These are phyloP conservation scores for Trichacis sp. DNA, from an alignment of 2,888 invertebrate species.

Conservation along the genomic window DNA sequence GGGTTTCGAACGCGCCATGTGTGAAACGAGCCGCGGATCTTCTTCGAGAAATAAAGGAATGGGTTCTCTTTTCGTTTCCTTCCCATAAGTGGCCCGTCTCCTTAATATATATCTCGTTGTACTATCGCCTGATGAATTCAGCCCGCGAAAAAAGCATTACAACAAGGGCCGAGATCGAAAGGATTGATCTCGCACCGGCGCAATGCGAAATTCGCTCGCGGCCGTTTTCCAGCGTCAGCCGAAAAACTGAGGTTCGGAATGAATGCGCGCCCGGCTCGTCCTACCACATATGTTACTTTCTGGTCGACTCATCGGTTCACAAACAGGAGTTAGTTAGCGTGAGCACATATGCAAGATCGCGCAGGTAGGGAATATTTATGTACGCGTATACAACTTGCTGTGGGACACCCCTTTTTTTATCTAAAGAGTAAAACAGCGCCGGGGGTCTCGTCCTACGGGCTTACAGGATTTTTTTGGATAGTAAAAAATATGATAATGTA, in stretches of 20 bases:
- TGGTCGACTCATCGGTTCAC: constrained; percentile 36
- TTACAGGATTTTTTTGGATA: constrained; percentile 59
- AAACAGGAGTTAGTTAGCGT: constrained; percentile 52
- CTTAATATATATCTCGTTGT: constrained; percentile 18
- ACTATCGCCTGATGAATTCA: background rate
- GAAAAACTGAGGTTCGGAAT: background rate
- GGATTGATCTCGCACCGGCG: no score
- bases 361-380: constrained; percentile 54
- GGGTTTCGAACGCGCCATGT: constrained; percentile 44
- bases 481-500: constrained; percentile 69
- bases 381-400: constrained; percentile 34
- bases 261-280: constrained; percentile 1
- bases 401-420: constrained; percentile 40
- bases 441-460: constrained; percentile 41
- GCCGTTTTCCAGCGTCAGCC: background rate
- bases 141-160: background rate
- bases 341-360: constrained; percentile 56
- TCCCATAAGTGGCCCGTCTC: constrained; percentile 8
- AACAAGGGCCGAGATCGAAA: background rate
- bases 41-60: constrained; percentile 15
- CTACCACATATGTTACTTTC: constrained; percentile 45
- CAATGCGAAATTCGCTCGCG: no score
- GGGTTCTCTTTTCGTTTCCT: constrained; percentile 7
- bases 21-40: constrained; percentile 41
- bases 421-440: constrained; percentile 42